Evolutionary conservation across 2,797 vertebrate genomes (phyloP).

Genomic region (Hybognathus amarus): DNA sequence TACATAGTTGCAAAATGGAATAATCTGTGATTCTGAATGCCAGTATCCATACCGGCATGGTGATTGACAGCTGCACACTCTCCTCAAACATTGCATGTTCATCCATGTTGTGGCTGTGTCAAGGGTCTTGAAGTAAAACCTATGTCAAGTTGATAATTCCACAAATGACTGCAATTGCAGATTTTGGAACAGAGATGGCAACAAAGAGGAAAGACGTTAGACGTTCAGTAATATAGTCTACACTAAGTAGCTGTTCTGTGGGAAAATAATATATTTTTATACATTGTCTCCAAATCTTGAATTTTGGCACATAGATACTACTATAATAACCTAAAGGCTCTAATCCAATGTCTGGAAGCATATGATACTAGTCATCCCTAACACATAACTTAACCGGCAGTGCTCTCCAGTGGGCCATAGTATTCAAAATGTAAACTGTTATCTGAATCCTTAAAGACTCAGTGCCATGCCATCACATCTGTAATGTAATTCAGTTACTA

Average conservation of each 20-base stretch:
- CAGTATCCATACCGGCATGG: too few species aligned
- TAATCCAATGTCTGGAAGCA: conserved; percentile 1
- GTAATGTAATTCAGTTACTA: conserved; percentile 5
- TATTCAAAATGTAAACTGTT: not conserved
- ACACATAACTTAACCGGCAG: conserved; percentile 17
- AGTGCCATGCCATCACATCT: not conserved
- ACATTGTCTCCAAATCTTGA: not conserved
- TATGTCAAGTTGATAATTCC: too few species aligned
- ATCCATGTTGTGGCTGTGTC: too few species aligned
- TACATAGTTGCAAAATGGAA: too few species aligned
- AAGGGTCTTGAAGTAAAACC: too few species aligned
- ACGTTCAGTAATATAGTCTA: not conserved
- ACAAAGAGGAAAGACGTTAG: too few species aligned
- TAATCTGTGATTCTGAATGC: too few species aligned
- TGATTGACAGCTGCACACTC: too few species aligned
- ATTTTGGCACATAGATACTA: conserved; percentile 4
- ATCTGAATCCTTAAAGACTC: conserved; percentile 12
- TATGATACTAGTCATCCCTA: not conserved
- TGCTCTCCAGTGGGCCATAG: not conserved
- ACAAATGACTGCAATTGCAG: too few species aligned
- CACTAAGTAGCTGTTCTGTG: not conserved
- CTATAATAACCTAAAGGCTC: not conserved
- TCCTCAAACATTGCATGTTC: too few species aligned
- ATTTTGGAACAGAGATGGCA: too few species aligned
- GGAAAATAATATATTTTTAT: not conserved